These are phyloP conservation scores for Atherinosoma microstoma DNA, from an alignment of 2,797 vertebrate species.

Conservation along the genomic window DNA sequence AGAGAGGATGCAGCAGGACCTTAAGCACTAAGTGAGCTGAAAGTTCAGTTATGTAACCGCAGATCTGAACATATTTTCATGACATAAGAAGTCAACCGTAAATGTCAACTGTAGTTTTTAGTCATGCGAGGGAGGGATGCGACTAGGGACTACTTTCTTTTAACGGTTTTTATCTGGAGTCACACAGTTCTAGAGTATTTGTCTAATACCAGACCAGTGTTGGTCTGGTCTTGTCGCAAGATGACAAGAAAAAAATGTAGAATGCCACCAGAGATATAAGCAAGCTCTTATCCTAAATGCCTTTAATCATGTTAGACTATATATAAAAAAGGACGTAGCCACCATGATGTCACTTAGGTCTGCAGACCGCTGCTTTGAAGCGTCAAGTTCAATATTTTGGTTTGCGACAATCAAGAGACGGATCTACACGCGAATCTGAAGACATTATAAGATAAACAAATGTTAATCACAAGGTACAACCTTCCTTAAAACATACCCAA, in stretches of 20 bases:
- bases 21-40: not conserved
- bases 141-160: not conserved
- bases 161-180: too few relatives aligned
- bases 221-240: conserved; percentile 18
- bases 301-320: conserved; percentile 11
- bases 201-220: not conserved
- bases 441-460: not conserved
- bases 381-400: not conserved
- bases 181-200: not conserved
- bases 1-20: not conserved
- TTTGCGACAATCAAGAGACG: not conserved
- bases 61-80: not conserved
- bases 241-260: conserved; percentile 25
- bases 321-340: conserved; percentile 26
- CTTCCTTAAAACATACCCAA: not conserved
- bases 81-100: not conserved
- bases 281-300: not conserved
- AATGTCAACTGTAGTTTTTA: not conserved
- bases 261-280: conserved; percentile 25
- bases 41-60: not conserved
- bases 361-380: not conserved
- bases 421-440: not conserved
- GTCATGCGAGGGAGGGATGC: not conserved
- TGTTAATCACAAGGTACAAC: not conserved
- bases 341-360: not conserved